Evolutionary conservation across 2,797 vertebrate species (phyloP).

Genomic region (Decapterus maruadsi): DNA sequence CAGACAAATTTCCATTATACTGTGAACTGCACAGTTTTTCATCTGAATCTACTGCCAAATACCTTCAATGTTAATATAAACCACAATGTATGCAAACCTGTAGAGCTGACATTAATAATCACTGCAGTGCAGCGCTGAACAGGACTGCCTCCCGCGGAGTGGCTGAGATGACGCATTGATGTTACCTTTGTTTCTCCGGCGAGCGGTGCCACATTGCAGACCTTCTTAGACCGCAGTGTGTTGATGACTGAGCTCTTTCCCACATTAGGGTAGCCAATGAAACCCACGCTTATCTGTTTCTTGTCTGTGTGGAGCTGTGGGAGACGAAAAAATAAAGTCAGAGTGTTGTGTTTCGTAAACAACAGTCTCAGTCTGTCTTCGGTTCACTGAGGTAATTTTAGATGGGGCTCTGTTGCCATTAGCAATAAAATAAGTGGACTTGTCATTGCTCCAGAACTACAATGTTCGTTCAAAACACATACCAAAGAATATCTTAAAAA

Average conservation of each 20-base stretch:
- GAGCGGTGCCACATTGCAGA: conserved; percentile 97
- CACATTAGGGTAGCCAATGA: conserved; percentile 98
- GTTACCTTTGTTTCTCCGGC: conserved; percentile 98
- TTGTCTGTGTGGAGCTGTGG: conserved; percentile 97
- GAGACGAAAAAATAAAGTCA: conserved; percentile 41
- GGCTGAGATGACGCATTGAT: background rate
- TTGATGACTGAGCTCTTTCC: conserved; percentile 99
- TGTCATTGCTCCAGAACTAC: conserved; percentile 37
- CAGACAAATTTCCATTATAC: background rate
- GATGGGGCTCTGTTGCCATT: conserved; percentile 37
- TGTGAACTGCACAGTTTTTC: background rate
- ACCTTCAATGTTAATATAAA: background rate
- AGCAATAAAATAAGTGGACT: conserved; percentile 28
- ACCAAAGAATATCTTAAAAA: conserved; percentile 27
- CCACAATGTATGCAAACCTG: background rate
- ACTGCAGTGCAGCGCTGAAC: background rate
- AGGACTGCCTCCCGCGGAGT: background rate
- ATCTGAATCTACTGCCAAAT: background rate
- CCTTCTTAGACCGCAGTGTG: conserved; percentile 96
- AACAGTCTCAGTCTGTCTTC: conserved; percentile 37
- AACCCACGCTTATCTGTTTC: conserved; percentile 99
- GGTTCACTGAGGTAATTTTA: conserved; percentile 33
- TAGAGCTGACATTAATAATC: background rate
- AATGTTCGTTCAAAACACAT: conserved; percentile 40
- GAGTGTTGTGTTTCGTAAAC: conserved; percentile 38